These are phyloP conservation scores for Osedax fenrisi DNA, from an alignment of 2,888 invertebrate genomes.

Conservation along the genomic window DNA sequence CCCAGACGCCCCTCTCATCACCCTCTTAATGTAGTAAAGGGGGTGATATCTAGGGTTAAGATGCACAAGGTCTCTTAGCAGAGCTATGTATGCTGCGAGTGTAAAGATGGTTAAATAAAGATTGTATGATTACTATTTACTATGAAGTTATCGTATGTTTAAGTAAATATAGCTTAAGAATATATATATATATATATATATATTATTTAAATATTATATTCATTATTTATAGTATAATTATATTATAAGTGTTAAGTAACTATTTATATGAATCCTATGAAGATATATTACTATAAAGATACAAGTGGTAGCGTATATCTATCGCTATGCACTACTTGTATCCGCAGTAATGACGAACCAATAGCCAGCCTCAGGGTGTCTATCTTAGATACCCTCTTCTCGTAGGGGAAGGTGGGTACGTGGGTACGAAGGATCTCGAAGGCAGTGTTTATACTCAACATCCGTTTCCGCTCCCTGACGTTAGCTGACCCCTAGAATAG, in stretches of 20 bases:
- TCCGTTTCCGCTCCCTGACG: constrained; percentile 87
- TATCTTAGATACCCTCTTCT: constrained; percentile 92
- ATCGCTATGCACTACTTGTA: too few species aligned
- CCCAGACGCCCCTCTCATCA: not conserved
- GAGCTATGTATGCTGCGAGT: constrained; percentile 54
- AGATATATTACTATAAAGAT: too few species aligned
- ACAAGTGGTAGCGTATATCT: too few species aligned
- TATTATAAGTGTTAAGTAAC: too few species aligned
- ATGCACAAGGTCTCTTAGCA: constrained; percentile 55
- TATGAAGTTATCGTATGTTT: too few species aligned
- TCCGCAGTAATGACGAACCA: constrained; percentile 62
- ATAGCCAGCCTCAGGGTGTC: constrained; percentile 91
- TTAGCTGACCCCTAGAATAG: constrained; percentile 64
- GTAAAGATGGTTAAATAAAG: too few species aligned
- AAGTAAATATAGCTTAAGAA: too few species aligned
- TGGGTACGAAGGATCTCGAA: constrained; percentile 93
- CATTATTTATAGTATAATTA: too few species aligned
- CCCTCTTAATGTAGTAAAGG: constrained; percentile 17
- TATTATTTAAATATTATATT: too few species aligned
- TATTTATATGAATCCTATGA: too few species aligned
- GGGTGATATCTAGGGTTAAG: constrained; percentile 12
- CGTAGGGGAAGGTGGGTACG: constrained; percentile 97
- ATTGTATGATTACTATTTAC: too few species aligned
- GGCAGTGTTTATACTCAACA: constrained; percentile 83
- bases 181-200: too few species aligned